Evolutionary conservation across 53 echinoderm and acorn worm species (phyloP).

Genomic region (Astropecten irregularis): DNA sequence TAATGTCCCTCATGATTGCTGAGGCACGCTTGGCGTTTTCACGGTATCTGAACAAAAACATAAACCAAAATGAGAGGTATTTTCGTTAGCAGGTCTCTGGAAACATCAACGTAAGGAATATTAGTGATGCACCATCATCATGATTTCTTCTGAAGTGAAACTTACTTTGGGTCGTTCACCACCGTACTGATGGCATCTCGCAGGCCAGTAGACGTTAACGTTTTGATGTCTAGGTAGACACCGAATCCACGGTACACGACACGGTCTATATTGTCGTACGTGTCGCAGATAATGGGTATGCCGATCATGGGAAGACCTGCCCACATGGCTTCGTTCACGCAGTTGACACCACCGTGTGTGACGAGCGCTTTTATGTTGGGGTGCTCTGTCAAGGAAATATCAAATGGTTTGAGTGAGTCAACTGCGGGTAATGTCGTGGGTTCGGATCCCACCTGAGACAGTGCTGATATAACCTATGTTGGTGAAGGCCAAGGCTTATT

Average conservation of each 20-base stretch:
- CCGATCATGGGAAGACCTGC: constrained; percentile 43
- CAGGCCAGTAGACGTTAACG: constrained; percentile 7
- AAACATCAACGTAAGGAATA: no score
- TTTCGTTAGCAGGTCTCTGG: no score
- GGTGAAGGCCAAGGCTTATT: no score
- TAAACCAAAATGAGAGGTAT: no score
- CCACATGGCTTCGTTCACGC: constrained; percentile 39
- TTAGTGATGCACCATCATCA: no score
- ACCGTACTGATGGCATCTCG: not conserved
- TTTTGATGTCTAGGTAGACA: constrained; percentile 25
- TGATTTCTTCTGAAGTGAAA: no score
- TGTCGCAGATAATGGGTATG: constrained; percentile 29
- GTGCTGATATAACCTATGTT: no score
- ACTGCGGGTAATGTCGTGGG: no score
- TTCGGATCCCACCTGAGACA: no score
- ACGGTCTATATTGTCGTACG: constrained; percentile 44
- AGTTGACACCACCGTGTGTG: constrained; percentile 42
- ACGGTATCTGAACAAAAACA: constrained; percentile 38
- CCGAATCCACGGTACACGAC: constrained; percentile 20
- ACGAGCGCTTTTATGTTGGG: constrained; percentile 37
- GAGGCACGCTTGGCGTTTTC: constrained; percentile 4
- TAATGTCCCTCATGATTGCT: constrained; percentile 24
- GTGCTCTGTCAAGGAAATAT: constrained; percentile 22
- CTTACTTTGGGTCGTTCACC: constrained; percentile 28
- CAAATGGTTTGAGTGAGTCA: no score